Conservation (phyloP, 1,140 invertebrate species). For the Drosophila watanabei region DNA sequence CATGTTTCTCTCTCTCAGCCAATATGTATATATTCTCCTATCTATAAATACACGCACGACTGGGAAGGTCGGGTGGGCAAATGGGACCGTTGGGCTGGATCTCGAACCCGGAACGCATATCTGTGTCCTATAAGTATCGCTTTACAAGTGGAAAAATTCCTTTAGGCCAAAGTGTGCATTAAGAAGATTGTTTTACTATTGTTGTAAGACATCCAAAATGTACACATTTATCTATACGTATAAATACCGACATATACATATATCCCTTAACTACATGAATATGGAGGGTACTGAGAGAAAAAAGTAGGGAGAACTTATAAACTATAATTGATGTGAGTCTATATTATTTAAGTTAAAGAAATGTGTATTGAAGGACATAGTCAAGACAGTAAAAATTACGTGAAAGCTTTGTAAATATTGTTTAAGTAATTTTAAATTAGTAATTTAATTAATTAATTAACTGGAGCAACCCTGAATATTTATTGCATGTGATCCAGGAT, state of each 20-base stretch:
- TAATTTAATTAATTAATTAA: accelerated
- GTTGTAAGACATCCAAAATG: slow-evolving; percentile 70
- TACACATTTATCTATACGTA: slow-evolving; percentile 46
- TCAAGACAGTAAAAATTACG: too few species aligned
- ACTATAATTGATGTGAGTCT: too few species aligned
- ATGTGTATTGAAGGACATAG: too few species aligned
- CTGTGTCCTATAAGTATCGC: slow-evolving; percentile 64
- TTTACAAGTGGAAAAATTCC: slow-evolving; percentile 83
- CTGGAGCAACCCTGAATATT: too few species aligned
- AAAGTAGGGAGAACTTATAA: not conserved
- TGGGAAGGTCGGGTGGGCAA: slow-evolving; percentile 33
- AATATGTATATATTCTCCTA: slow-evolving; percentile 11
- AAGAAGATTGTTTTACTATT: slow-evolving; percentile 85
- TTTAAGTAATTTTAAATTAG: not conserved
- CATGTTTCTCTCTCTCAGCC: slow-evolving; percentile 77
- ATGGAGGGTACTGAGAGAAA: slow-evolving; percentile 54
- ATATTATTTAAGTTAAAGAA: not conserved
- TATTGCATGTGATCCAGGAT: too few species aligned
- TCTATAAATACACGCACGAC: slow-evolving; percentile 32
- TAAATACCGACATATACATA: slow-evolving; percentile 28
- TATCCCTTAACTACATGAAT: slow-evolving; percentile 74
- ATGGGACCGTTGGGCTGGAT: slow-evolving; percentile 7
- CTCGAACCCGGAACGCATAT: slow-evolving; percentile 29
- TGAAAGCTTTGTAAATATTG: not conserved
- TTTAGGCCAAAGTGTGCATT: slow-evolving; percentile 84